Conservation (phyloP, 2,797 vertebrate genomes). For the Sebastes kiyomatsui region DNA sequence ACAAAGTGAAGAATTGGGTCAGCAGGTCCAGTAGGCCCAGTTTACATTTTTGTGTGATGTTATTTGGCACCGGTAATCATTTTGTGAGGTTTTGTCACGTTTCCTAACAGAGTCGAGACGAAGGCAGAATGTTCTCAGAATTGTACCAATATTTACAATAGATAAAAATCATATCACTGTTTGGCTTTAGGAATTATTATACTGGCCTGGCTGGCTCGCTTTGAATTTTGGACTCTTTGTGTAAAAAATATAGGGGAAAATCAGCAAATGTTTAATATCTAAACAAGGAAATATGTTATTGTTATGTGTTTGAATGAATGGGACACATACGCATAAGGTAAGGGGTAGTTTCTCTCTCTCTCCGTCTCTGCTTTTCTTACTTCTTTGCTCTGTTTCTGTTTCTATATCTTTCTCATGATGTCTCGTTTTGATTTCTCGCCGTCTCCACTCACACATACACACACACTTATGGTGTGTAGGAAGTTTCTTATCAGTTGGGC, state of each 20-base stretch:
- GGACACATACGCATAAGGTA: slow-evolving; percentile 4
- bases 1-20: slow-evolving; percentile 46
- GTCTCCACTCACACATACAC: background rate
- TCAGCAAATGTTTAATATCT: slow-evolving; percentile 38
- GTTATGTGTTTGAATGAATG: slow-evolving; percentile 2
- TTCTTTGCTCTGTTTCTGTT: slow-evolving; percentile 17
- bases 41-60: slow-evolving; percentile 49
- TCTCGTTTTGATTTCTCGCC: slow-evolving; percentile 1
- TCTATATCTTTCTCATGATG: background rate
- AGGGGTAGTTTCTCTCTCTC: background rate
- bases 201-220: slow-evolving; percentile 3
- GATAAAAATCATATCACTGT: slow-evolving; percentile 53
- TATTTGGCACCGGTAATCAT: slow-evolving; percentile 32
- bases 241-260: slow-evolving; percentile 27
- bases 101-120: slow-evolving; percentile 21
- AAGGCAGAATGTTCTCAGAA: slow-evolving; percentile 57
- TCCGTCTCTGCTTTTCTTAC: background rate
- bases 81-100: slow-evolving; percentile 52
- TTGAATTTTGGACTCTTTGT: slow-evolving; percentile 24
- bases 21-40: slow-evolving; percentile 28
- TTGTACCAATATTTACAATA: slow-evolving; percentile 69
- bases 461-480: slow-evolving; percentile 23
- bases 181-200: slow-evolving; percentile 41
- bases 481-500: slow-evolving; percentile 70
- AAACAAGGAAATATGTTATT: slow-evolving; percentile 53